Conservation (phyloP, 2,113 vertebrate genomes). For the Pyxicephalus adspersus region DNA sequence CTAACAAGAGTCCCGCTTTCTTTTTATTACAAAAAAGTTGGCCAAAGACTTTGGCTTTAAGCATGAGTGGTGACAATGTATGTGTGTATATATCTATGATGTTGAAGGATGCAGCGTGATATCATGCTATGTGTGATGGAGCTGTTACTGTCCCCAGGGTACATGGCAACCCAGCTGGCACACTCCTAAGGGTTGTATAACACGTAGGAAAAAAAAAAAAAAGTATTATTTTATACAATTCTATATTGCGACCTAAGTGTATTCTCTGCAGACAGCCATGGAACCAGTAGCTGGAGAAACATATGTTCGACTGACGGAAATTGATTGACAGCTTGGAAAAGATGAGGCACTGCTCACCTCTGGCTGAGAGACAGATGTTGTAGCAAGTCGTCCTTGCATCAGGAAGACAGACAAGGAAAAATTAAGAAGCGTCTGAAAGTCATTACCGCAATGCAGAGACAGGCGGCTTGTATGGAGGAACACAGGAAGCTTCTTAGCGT, state of each 20-base stretch:
- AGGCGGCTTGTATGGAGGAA: constrained; percentile 11
- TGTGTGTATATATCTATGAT: no score
- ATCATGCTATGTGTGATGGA: no score
- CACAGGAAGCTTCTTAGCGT: background rate
- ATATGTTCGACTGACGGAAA: constrained; percentile 48
- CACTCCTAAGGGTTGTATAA: background rate
- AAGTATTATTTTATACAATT: background rate
- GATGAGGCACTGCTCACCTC: constrained; percentile 41
- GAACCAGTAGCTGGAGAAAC: constrained; percentile 12
- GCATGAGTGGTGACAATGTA: no score
- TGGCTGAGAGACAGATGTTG: constrained; percentile 53
- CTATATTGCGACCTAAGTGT: constrained; percentile 32
- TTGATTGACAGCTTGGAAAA: constrained; percentile 47
- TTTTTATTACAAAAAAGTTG: no score
- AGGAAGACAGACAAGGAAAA: constrained; percentile 27
- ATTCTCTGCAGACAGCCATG: constrained; percentile 31
- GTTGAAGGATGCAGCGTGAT: no score
- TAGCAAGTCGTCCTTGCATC: constrained; percentile 9
- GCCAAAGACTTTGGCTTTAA: no score
- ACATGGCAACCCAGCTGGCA: no score
- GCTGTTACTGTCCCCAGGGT: no score
- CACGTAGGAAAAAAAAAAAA: background rate
- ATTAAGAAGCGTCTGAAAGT: constrained; percentile 35
- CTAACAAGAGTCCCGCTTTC: no score
- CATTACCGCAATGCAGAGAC: constrained; percentile 51